Base-by-base conservation (phyloP, 1,140 invertebrate genomes). In the Pseudomyrmex cubaensis region DNA sequence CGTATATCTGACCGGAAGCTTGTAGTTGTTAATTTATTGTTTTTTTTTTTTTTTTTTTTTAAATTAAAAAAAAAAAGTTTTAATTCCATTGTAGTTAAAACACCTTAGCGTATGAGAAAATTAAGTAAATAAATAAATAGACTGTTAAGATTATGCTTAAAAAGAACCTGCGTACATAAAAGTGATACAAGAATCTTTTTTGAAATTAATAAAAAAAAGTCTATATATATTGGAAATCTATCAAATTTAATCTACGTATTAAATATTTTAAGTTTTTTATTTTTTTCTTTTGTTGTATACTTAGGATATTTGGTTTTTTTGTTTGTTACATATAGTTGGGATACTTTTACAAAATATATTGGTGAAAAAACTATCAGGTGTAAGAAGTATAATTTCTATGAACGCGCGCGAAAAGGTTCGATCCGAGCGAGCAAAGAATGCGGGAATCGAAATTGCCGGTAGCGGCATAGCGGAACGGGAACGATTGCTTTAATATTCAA, bases 401-500 rank as follows among this genome's bases (percentile, higher is more conserved):
- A 57, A 46, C n/a, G 17, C 15, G 22, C n/a, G 17, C 15, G 22
- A 48, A 52, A n/a, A n/a, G 9, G 2, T 13, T 35, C 17, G 46
- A n/a, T n/a, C n/a, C 10, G 46, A n/a, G 76, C 54, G 8, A 61
- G 22, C n/a, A 70, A 70, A 70, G 54, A 44, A 44, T 66, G 46
- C n/a, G 44, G 15, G 66, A 72, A 80, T 80, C 46, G 76, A 48
- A 70, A 83, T 83, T 56, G 67, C n/a, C 69, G 46, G 4, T 15
- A 73, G 54, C 66, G 59, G 48, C 54, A 48, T 35, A 35, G 35
- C 57, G 35, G 59, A 54, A 64, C 72, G 56, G 59, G 20, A 74
- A 78, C 74, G 86, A 80, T 84, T 82, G 67, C 87, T 93, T 87
- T 92, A 93, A 93, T 93, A 94, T 94, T 93, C 92, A 92, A 92